Percentiles rank a stretch among this genome's conserved stretches.
Conservation (phyloP, 2,113 vertebrate genomes). For the Eretmochelys imbricata region DNA sequence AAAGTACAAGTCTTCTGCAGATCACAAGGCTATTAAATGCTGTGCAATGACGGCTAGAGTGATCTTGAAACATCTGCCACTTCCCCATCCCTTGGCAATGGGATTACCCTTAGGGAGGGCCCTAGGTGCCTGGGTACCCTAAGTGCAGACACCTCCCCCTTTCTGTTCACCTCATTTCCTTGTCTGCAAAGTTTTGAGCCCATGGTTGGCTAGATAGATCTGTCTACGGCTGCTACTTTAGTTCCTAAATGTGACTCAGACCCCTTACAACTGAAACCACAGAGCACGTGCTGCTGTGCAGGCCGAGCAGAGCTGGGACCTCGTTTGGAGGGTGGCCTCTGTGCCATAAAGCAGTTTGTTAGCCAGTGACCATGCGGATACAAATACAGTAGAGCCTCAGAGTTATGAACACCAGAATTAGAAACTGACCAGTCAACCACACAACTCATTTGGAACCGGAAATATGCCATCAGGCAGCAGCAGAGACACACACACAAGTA, state of each 20-base stretch:
- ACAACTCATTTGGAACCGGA: too few species aligned
- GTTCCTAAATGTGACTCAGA: not conserved
- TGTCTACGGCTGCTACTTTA: not conserved
- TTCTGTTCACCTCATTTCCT: not conserved
- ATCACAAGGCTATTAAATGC: not conserved
- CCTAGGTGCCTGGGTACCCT: not conserved
- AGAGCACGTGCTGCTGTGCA: not conserved
- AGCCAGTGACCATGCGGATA: not conserved
- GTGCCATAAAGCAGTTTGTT: rapidly evolving
- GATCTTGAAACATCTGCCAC: constrained; percentile 29
- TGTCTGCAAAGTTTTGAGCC: not conserved
- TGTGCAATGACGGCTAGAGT: not conserved
- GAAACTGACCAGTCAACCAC: too few species aligned
- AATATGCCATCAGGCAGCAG: too few species aligned
- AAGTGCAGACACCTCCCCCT: not conserved
- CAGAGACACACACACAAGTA: too few species aligned
- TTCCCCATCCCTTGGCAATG: not conserved
- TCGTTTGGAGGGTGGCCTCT: not conserved
- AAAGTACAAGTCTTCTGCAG: not conserved
- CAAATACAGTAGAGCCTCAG: not conserved
- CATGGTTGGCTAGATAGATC: not conserved
- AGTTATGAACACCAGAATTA: too few species aligned
- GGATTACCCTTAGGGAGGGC: not conserved
- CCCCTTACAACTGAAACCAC: rapidly evolving
- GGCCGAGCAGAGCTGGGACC: not conserved